A percentile compares a stretch with the other conserved stretches of the same genome.
These are phyloP conservation scores for Orius laevigatus DNA, from an alignment of 1,140 invertebrate species.

Conservation along the genomic window DNA sequence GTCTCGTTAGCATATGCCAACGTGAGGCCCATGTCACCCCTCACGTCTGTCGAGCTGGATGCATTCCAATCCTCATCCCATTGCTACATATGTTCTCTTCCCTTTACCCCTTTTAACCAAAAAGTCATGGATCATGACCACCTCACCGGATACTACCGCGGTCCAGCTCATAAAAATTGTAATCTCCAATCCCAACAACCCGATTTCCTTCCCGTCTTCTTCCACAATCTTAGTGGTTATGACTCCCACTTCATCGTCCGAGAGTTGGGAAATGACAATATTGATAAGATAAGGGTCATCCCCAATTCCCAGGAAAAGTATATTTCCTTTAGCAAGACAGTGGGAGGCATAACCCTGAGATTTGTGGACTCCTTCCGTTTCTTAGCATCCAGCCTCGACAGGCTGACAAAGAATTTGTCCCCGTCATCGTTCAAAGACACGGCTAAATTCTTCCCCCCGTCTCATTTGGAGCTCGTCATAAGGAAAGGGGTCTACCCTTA, in stretches of 20 bases:
- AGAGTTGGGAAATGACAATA: slow-evolving; percentile 20
- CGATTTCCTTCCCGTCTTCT: slow-evolving; percentile 24
- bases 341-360: not conserved
- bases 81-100: too few relatives aligned
- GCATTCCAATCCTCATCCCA: too few relatives aligned
- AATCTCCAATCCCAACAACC: slow-evolving; percentile 24
- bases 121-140: too few relatives aligned
- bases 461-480: slow-evolving; percentile 10
- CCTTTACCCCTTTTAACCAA: too few relatives aligned
- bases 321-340: slow-evolving; percentile 2
- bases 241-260: slow-evolving; percentile 26
- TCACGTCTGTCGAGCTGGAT: too few relatives aligned
- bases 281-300: slow-evolving; percentile 24
- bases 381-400: not conserved
- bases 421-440: not conserved
- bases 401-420: not conserved
- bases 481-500: slow-evolving; percentile 25
- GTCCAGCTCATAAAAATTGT: slow-evolving; percentile 22
- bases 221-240: slow-evolving; percentile 28
- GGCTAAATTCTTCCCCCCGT: not conserved
- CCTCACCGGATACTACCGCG: too few relatives aligned
- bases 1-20: too few relatives aligned
- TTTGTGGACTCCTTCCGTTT: not conserved
- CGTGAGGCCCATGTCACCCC: too few relatives aligned
- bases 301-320: slow-evolving; percentile 29